These are phyloP conservation scores for Alectura lathami DNA, from an alignment of 2,113 vertebrate genomes.

Conservation along the genomic window DNA sequence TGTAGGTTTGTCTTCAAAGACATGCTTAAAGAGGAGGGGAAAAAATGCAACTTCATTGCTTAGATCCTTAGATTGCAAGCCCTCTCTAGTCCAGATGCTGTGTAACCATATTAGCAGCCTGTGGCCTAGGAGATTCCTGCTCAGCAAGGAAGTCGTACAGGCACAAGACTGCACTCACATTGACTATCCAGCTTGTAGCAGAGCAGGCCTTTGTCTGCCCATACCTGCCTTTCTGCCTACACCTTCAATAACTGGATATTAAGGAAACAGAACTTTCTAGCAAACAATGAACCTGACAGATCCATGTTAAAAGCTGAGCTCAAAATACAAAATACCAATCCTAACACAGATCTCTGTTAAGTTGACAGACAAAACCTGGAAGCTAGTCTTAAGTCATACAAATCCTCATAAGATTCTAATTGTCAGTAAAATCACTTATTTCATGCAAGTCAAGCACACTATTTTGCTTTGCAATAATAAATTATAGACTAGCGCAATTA, in stretches of 20 bases:
- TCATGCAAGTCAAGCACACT: rapidly evolving
- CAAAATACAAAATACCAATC: neutral
- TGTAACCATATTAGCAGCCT: neutral
- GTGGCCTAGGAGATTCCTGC: neutral
- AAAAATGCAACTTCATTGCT: neutral
- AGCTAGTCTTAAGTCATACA: rapidly evolving
- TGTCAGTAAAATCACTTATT: neutral
- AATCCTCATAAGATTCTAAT: neutral
- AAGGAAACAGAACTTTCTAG: neutral
- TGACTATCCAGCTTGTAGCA: neutral
- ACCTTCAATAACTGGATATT: neutral
- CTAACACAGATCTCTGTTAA: neutral
- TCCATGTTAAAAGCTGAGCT: neutral
- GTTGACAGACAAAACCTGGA: neutral
- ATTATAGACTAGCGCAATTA: neutral
- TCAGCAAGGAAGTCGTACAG: neutral
- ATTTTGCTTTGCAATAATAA: neutral
- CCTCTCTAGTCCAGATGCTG: neutral
- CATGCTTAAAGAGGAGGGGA: neutral
- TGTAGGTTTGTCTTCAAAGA: neutral
- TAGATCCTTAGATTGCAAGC: neutral
- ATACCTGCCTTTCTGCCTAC: neutral
- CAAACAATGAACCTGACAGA: neutral
- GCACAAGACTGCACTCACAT: neutral
- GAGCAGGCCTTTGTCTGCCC: neutral